Base-by-base conservation (phyloP, 2,888 invertebrate genomes). In the Euzophera pinguis region DNA sequence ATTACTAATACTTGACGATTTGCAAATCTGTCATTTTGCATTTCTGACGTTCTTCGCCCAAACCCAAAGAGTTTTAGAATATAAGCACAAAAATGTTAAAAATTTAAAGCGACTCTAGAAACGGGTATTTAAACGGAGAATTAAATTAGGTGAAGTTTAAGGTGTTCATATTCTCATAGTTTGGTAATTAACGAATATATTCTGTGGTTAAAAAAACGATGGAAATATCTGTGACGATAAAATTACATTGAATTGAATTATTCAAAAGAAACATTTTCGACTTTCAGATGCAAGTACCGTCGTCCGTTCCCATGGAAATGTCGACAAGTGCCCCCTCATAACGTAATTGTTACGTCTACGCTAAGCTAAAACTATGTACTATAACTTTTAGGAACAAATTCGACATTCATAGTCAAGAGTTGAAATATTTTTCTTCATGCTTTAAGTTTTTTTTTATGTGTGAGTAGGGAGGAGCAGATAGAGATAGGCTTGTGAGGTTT, bases 321-420 rank as follows among this genome's bases (percentile, higher is more conserved):
- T 74, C 88, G 5, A 73, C 87, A 54, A 80, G 76, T 59, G 80
- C 81, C 60, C 78, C 89, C 39, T 89, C 89, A 87, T 90, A 90
- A 86, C 89, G 84, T 73, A 68, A 60, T 78, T 71, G 72, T 67
- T 63, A 72, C 58, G 53, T 67, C 66, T 77, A 78, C 63, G 54
- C 67, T 84, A 85, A 84, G 80, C 73, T 79, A 73, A 77, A 78
- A 65, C 61, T 79, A 73, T 80, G 71, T 82, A 76, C 67, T 78
- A 75, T 79, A n/a, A 78, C 67, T 73, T 60, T 73, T 87, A 89
- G 85, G 86, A 90, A 86, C 89, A 88, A 89, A 88, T 84, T 86
- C 73, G 75, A 75, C 80, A 77, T 78, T 72, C 65, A 72, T 81
- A 83, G 82, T 81, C 81, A 78, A 82, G 73, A 75, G 78, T 80